A percentile compares a stretch with the other conserved stretches of the same genome.
phyloP scores from a whole-genome alignment of 2,888 invertebrate genomes.

The Amphipyra tragopoginis region DNA sequence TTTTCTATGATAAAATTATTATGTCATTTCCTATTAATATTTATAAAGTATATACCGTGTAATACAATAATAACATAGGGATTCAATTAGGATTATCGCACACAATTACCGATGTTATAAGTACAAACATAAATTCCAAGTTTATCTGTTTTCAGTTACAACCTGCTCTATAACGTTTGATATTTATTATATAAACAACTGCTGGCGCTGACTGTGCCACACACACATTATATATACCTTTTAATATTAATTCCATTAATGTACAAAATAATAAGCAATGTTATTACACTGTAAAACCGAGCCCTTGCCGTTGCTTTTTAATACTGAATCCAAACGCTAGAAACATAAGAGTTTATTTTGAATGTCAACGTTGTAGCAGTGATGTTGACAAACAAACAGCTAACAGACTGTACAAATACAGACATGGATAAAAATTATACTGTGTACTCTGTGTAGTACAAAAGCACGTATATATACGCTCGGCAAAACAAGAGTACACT shows the following conservation, averaged over 20 bases:
- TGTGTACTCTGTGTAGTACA: slow-evolving; percentile 41
- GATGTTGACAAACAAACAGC: slow-evolving; percentile 54
- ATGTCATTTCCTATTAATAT: slow-evolving; percentile 13
- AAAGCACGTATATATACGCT: slow-evolving; percentile 39
- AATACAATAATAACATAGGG: not conserved
- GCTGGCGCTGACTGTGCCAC: not conserved
- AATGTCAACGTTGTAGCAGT: slow-evolving; percentile 39
- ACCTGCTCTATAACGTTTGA: not conserved
- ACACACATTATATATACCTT: slow-evolving; percentile 4
- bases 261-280: slow-evolving; percentile 26
- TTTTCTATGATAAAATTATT: slow-evolving; percentile 15
- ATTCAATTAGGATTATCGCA: slow-evolving; percentile 3
- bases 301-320: not conserved
- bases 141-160: not conserved
- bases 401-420: slow-evolving; percentile 67
- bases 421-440: slow-evolving; percentile 57
- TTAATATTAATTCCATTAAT: slow-evolving; percentile 22
- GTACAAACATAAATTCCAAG: not conserved
- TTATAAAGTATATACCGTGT: not conserved
- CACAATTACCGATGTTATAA: not conserved
- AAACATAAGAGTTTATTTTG: slow-evolving; percentile 21
- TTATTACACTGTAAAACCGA: slow-evolving; percentile 19
- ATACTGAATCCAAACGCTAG: slow-evolving; percentile 14
- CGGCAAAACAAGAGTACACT: slow-evolving; percentile 6
- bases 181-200: slow-evolving; percentile 13